Base-by-base conservation (phyloP, 2,113 vertebrate species). In the Ceyx cyanopectus region DNA sequence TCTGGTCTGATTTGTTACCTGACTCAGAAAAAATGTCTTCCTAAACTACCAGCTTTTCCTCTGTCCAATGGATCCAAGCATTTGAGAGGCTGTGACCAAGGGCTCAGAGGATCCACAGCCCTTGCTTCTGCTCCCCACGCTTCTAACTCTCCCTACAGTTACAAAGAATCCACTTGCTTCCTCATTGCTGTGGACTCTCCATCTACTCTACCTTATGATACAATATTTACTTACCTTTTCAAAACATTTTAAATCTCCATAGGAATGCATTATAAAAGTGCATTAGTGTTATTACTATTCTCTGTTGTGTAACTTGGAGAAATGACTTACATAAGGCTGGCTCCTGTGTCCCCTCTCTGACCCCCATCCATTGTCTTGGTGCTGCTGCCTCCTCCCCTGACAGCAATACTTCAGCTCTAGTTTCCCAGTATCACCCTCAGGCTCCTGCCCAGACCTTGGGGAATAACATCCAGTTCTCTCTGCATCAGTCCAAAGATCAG, bases 221-320 rank as follows among this genome's bases (percentile, higher is more conserved):
- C 17, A 89, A 85, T 89, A 89, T 91, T 95, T 92, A 72, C 75
- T 89, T 81, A 82, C 61, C 48, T 89, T 85, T 93, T 85, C 78
- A 85, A 91, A 95, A 75, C 89, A 85, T 82, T 92, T 85, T 85
- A 89, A 93, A 93, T 95, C 85, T 89, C 84, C 3, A 1, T 40
- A 92, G 85, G 86, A 94, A 94, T 85, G 92, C 85, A 83, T 82
- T 94, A 67, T 70, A 69, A 21, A 91, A 92, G 56, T 85, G 75
- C 89, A 89, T 93, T 91, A 87, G 43, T 81, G 54, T 83, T 89
- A 91, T 89, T 93, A 63, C 86, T 95, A 53, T 91, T 85, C 92
- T 94, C 40, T 1, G 0, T 81, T 96, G 88, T 77, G 81, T 86
- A 96, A 95, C 70, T 94, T 87, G 46, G 83, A 74, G 88, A 92